Evolutionary conservation across 2,888 invertebrate species (phyloP).

Genomic region (Endotricha flammealis): DNA sequence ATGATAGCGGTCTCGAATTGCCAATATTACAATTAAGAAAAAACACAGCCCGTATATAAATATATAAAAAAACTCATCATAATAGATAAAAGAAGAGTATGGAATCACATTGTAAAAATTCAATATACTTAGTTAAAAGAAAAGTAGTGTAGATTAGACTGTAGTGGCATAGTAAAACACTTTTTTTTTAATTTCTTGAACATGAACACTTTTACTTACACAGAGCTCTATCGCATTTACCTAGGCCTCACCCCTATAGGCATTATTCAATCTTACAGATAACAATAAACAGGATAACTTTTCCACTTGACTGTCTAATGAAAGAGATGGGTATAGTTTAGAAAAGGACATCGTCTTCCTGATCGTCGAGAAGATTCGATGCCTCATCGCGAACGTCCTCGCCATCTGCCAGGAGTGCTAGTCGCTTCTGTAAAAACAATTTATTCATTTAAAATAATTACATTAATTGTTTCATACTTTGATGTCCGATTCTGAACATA

Average conservation of each 20-base stretch:
- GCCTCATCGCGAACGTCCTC: constrained; percentile 58
- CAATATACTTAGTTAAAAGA: no score
- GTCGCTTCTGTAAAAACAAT: constrained; percentile 46
- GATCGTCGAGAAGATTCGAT: constrained; percentile 89
- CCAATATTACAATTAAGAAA: no score
- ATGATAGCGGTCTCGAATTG: not conserved
- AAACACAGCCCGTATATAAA: no score
- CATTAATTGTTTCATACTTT: not conserved
- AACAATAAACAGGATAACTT: constrained; percentile 3
- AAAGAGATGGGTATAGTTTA: constrained; percentile 66
- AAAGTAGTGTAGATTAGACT: no score
- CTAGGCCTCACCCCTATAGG: not conserved
- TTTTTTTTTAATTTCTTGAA: no score
- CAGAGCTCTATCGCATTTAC: no score
- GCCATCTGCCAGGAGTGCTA: constrained; percentile 35
- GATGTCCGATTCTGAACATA: not conserved
- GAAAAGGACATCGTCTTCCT: constrained; percentile 94
- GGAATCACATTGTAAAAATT: no score
- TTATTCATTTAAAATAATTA: not conserved
- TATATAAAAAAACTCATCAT: no score
- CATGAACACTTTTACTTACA: no score
- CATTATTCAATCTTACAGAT: not conserved
- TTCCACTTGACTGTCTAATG: constrained; percentile 42
- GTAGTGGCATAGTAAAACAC: no score
- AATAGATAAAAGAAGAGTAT: no score